A percentile compares a stretch with the other conserved stretches of the same genome.
Conservation (phyloP, 92 coral and sea anemone genomes). For the Parazoanthus atlanticus region DNA sequence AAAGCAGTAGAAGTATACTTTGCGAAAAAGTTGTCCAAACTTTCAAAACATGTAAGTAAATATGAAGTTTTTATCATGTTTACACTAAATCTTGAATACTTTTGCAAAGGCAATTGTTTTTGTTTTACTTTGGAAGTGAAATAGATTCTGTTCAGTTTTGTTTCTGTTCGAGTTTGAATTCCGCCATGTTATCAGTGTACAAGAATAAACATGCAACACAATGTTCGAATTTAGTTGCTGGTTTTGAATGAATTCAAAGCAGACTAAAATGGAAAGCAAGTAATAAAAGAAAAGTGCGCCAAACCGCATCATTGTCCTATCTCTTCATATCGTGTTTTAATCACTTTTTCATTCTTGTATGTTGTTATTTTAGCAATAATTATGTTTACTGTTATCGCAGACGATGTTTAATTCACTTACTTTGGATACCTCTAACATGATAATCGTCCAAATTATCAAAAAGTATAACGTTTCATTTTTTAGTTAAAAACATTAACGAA, state of each 20-base stretch:
- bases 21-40: constrained; percentile 24
- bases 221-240: not conserved
- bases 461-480: not conserved
- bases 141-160: not conserved
- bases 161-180: not conserved
- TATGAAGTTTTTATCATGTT: constrained; percentile 10
- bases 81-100: not conserved
- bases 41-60: constrained; percentile 28
- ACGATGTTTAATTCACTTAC: constrained; percentile 14
- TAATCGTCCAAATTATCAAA: constrained; percentile 35
- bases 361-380: constrained; percentile 37
- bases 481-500: constrained; percentile 1
- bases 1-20: not conserved
- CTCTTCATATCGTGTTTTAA: constrained; percentile 22
- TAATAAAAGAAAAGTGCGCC: not conserved
- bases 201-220: not conserved
- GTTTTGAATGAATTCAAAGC: not conserved
- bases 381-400: constrained; percentile 35
- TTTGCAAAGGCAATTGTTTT: not conserved
- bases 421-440: constrained; percentile 32
- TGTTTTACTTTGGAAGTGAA: constrained; percentile 11
- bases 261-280: not conserved
- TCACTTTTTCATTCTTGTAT: constrained; percentile 28
- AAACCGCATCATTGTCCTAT: not conserved
- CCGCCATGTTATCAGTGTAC: not conserved